phyloP scores from a whole-genome alignment of 2,888 invertebrate genomes.

The Allophyes oxyacanthae region DNA sequence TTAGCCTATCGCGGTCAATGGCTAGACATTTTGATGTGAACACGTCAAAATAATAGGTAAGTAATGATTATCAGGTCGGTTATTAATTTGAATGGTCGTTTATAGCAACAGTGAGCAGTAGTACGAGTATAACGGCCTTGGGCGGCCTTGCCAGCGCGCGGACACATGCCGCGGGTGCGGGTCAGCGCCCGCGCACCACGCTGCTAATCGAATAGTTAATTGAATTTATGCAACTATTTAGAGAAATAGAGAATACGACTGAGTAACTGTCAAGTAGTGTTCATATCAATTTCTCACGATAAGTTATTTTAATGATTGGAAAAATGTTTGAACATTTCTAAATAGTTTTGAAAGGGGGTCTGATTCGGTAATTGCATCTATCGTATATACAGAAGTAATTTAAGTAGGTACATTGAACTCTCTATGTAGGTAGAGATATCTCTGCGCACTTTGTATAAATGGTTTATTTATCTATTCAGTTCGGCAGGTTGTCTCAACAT shows the following conservation, averaged over 20 bases:
- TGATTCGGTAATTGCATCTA: conserved; percentile 16
- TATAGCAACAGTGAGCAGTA: conserved; percentile 40
- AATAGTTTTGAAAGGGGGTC: conserved; percentile 10
- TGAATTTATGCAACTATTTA: conserved; percentile 55
- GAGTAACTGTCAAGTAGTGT: conserved; percentile 30
- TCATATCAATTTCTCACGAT: conserved; percentile 5
- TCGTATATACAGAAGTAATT: too few species aligned
- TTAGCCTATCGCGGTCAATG: neutral
- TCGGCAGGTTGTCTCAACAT: conserved; percentile 26
- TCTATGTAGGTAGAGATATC: too few species aligned
- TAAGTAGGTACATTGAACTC: too few species aligned
- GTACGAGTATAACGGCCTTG: conserved; percentile 82
- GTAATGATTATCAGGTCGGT: conserved; percentile 30
- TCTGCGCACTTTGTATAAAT: conserved; percentile 19
- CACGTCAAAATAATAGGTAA: conserved; percentile 19
- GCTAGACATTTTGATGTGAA: neutral
- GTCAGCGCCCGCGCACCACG: conserved; percentile 65
- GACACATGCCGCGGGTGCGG: conserved; percentile 54
- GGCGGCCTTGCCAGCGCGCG: conserved; percentile 80
- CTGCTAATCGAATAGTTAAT: conserved; percentile 64
- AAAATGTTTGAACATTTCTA: conserved; percentile 6
- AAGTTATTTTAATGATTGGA: neutral
- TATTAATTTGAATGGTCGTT: conserved; percentile 48
- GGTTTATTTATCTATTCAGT: conserved; percentile 32
- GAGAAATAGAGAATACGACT: conserved; percentile 36